phyloP scores from a whole-genome alignment of 2,797 vertebrate species.

The Gallinago nigripennis region DNA sequence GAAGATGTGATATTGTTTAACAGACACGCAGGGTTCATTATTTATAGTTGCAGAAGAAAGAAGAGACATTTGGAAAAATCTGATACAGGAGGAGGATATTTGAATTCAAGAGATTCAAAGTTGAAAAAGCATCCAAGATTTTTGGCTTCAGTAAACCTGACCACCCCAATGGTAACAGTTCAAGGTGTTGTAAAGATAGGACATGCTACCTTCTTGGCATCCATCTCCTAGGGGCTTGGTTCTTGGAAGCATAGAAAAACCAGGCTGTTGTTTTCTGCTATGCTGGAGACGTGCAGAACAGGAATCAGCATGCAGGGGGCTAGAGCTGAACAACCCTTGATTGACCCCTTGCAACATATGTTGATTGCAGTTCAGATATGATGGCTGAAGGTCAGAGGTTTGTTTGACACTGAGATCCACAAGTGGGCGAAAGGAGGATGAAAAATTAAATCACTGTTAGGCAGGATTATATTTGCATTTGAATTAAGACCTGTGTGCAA shows the following conservation, averaged over 20 bases:
- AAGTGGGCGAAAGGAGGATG: background rate
- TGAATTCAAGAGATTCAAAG: background rate
- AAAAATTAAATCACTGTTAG: background rate
- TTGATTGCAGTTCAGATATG: constrained; percentile 7
- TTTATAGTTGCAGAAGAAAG: background rate
- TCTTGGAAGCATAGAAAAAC: background rate
- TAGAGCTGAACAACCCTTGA: constrained; percentile 14
- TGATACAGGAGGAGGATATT: background rate
- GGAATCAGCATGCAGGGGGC: background rate
- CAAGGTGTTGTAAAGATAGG: background rate
- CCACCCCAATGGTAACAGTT: background rate
- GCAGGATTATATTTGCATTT: background rate
- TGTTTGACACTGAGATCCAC: background rate
- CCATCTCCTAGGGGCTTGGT: background rate
- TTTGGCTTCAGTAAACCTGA: background rate
- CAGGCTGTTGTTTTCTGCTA: background rate
- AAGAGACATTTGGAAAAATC: background rate
- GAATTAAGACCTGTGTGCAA: background rate
- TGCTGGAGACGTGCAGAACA: background rate
- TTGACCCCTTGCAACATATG: constrained; percentile 40
- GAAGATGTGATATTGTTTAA: background rate
- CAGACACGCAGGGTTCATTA: background rate
- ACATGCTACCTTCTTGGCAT: background rate
- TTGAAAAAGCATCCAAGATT: background rate
- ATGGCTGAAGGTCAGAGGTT: constrained; percentile 12